Conservation (phyloP, 2,888 invertebrate genomes). For the Drosophila percnosoma region DNA sequence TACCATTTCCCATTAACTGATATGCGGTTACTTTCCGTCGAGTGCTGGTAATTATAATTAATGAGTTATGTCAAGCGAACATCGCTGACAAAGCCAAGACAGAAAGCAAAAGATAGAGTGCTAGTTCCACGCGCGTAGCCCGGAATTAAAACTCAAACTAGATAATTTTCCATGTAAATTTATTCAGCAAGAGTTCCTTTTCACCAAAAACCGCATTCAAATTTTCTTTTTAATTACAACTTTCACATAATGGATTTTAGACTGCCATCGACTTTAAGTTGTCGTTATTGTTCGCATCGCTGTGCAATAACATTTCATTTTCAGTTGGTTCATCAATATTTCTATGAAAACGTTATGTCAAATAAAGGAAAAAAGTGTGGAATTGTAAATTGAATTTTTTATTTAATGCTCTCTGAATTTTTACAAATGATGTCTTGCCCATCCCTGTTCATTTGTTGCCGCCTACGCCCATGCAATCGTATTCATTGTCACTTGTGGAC, state of each 20-base stretch:
- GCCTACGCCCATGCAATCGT: not conserved
- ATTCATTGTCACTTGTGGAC: constrained; percentile 18
- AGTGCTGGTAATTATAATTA: constrained; percentile 72
- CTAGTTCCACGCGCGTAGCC: not conserved
- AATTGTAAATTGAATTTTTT: not conserved
- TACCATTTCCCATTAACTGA: constrained; percentile 11
- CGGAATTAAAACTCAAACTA: not conserved
- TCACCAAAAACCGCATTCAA: not conserved
- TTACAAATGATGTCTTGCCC: not conserved
- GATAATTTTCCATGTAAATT: not conserved
- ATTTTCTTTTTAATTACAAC: not conserved
- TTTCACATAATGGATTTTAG: not conserved
- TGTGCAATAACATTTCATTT: not conserved
- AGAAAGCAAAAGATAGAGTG: constrained; percentile 19
- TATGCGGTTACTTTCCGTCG: constrained; percentile 31
- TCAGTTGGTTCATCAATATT: no score
- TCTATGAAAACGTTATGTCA: no score
- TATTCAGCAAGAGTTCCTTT: not conserved
- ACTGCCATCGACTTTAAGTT: not conserved
- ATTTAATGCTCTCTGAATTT: not conserved
- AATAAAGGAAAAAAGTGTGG: no score
- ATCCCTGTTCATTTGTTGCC: not conserved
- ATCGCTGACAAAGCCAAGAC: constrained; percentile 30
- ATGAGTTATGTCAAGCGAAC: constrained; percentile 62
- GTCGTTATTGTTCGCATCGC: not conserved